Conservation (phyloP, 1,140 invertebrate species). For the Pygmarrhopalites habei region DNA sequence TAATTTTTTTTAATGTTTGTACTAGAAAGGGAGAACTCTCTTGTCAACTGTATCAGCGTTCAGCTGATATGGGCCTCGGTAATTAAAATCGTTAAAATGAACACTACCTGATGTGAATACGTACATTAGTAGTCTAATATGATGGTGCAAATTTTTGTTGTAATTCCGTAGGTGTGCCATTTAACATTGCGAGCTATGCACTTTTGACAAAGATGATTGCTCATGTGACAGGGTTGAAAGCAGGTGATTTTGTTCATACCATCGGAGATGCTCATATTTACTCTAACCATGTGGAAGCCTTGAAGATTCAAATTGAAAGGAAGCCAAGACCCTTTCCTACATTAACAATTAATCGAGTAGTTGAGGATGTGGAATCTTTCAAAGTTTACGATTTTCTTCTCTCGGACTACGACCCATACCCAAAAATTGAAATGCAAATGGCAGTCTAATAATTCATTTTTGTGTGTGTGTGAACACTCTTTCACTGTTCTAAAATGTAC, state of each 20-base stretch:
- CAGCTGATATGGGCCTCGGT: conserved; percentile 88
- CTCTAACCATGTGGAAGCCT: conserved; percentile 77
- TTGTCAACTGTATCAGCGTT: conserved; percentile 92
- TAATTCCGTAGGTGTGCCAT: conserved; percentile 71
- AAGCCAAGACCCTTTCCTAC: conserved; percentile 76
- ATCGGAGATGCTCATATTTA: conserved; percentile 97
- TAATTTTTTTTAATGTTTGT: too few relatives aligned
- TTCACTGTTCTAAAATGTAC: too few relatives aligned
- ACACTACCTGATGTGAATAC: too few relatives aligned
- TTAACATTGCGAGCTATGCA: conserved; percentile 97
- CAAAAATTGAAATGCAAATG: conserved; percentile 92
- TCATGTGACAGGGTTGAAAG: conserved; percentile 81
- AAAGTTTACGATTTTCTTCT: conserved; percentile 81
- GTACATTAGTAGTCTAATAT: too few relatives aligned
- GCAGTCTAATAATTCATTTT: conserved; percentile 60
- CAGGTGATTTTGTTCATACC: conserved; percentile 93
- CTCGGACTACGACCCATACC: conserved; percentile 78
- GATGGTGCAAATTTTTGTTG: too few relatives aligned
- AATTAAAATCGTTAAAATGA: background rate
- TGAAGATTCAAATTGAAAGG: conserved; percentile 76
- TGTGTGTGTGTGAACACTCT: too few relatives aligned
- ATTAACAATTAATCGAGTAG: conserved; percentile 60
- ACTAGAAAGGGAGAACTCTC: conserved; percentile 64
- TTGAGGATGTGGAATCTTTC: conserved; percentile 83
- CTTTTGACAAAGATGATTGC: conserved; percentile 94